Base-by-base conservation (phyloP, 2,888 invertebrate genomes). In the Drosophila paramelanica region DNA sequence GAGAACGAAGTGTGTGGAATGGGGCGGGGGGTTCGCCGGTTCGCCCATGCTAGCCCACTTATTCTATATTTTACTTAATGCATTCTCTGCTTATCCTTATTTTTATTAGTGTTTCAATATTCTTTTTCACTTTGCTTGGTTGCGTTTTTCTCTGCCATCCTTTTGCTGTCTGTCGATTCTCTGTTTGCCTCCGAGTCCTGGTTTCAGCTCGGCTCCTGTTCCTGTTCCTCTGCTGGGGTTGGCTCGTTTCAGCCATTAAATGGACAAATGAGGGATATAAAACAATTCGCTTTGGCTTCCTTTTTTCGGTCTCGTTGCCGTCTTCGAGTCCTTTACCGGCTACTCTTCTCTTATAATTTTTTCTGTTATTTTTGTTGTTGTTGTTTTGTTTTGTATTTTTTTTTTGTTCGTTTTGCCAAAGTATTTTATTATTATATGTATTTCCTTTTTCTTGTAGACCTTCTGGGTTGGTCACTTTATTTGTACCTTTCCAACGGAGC, bases 181-280 rank as follows among this genome's bases (percentile, higher is more conserved):
- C 65, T 78, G 64, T 79, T 78, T 74, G 73, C 68, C 61, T 69
- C 43, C 46, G 72, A 68, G 61, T 68, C 60, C 59, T 68, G 55
- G 60, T 53, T 55, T 52, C 43, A 60, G 57, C 61, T 52, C 49
- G 36, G 43, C 51, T 50, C 56, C 58, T 52, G 56, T 43, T 57
- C 49, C 60, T 70, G 27, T 25, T 65, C 49, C 66, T 69, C 66
- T 69, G 55, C 51, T 49, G 66, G 77, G 77, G 80, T 70, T 83
- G 87, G 85, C 89, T 88, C 89, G 89, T 88, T 90, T 88, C 88
- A 80, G 79, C 83, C 90, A 91, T 91, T 90, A 91, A 90, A 89
- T 83, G 89, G 87, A 90, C 91, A 90, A 90, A 90, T 90, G 91
- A 91, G 89, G 86, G 88, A 91, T 90, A 91, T 90, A 90, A 90